Percentiles rank a stretch among this genome's conserved stretches.
Evolutionary conservation across 2,888 invertebrate species (phyloP).

Genomic region (Opisthograptis luteolata): DNA sequence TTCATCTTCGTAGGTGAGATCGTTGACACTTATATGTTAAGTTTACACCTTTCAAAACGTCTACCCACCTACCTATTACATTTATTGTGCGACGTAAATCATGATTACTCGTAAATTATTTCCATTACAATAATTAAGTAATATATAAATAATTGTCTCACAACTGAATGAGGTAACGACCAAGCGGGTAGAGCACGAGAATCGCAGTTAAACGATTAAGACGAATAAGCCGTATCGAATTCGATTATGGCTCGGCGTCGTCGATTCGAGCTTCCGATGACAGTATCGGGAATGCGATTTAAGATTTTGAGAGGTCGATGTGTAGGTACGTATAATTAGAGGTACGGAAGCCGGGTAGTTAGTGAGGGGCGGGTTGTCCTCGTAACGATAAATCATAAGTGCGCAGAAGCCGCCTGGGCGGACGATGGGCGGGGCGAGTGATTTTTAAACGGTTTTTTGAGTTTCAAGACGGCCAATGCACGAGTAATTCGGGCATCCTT

Average conservation of each 20-base stretch:
- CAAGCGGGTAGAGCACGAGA: slow-evolving; percentile 51
- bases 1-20: slow-evolving; percentile 1
- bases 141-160: slow-evolving; percentile 36
- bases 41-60: slow-evolving; percentile 11
- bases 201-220: slow-evolving; percentile 58
- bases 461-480: slow-evolving; percentile 75
- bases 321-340: slow-evolving; percentile 76
- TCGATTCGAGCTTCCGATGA: slow-evolving; percentile 53
- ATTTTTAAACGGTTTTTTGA: slow-evolving; percentile 84
- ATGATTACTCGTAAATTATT: slow-evolving; percentile 24
- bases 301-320: slow-evolving; percentile 70
- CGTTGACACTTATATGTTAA: slow-evolving; percentile 12
- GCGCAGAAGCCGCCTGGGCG: slow-evolving; percentile 77
- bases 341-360: slow-evolving; percentile 77
- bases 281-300: slow-evolving; percentile 65
- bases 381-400: slow-evolving; percentile 82
- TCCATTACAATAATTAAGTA: slow-evolving; percentile 36
- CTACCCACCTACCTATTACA: slow-evolving; percentile 16
- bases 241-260: slow-evolving; percentile 48
- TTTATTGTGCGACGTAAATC: slow-evolving; percentile 23
- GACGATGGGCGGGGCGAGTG: slow-evolving; percentile 79
- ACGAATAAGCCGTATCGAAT: slow-evolving; percentile 62
- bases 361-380: slow-evolving; percentile 80
- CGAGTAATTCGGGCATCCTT: slow-evolving; percentile 75
- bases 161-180: slow-evolving; percentile 36